These are phyloP conservation scores for Orientallactaga sibirica DNA, from an alignment of 2,797 vertebrate genomes.

Conservation along the genomic window DNA sequence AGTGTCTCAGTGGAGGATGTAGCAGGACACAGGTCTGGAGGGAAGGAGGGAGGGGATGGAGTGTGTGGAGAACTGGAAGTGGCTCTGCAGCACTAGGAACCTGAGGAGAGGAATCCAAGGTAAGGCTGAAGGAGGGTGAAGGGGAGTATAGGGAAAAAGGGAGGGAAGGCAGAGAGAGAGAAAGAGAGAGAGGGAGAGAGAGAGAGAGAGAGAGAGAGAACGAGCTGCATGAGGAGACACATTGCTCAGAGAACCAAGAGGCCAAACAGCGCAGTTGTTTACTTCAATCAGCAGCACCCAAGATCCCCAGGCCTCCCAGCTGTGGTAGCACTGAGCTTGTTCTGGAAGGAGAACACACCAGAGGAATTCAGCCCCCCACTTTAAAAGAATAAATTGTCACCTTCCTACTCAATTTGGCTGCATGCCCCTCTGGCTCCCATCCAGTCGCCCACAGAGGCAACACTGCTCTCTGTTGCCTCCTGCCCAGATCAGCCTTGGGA, in stretches of 20 bases:
- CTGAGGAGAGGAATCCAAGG: neutral
- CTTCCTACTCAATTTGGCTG: slow-evolving; percentile 80
- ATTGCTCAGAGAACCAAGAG: slow-evolving; percentile 69
- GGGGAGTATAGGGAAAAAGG: too few relatives aligned
- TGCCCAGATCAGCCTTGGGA: slow-evolving; percentile 45
- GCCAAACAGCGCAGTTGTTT: neutral
- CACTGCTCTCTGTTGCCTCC: slow-evolving; percentile 52
- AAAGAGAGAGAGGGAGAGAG: neutral
- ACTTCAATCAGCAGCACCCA: neutral
- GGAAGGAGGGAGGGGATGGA: too few relatives aligned
- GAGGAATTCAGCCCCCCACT: slow-evolving; percentile 27
- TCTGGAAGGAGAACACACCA: slow-evolving; percentile 40
- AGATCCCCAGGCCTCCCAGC: neutral
- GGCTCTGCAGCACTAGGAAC: neutral
- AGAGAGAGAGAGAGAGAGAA: neutral
- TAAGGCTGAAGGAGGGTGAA: too few relatives aligned
- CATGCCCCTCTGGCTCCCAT: slow-evolving; percentile 44
- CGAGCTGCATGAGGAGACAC: neutral
- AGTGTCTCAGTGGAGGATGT: neutral
- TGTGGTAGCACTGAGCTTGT: slow-evolving; percentile 39
- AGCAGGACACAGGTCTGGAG: neutral
- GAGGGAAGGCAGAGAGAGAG: neutral
- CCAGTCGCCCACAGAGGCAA: slow-evolving; percentile 71
- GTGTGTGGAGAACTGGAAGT: neutral
- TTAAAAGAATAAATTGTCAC: slow-evolving; percentile 78